Base-by-base conservation (phyloP, 2,797 vertebrate genomes). In the Apogon talboti region DNA sequence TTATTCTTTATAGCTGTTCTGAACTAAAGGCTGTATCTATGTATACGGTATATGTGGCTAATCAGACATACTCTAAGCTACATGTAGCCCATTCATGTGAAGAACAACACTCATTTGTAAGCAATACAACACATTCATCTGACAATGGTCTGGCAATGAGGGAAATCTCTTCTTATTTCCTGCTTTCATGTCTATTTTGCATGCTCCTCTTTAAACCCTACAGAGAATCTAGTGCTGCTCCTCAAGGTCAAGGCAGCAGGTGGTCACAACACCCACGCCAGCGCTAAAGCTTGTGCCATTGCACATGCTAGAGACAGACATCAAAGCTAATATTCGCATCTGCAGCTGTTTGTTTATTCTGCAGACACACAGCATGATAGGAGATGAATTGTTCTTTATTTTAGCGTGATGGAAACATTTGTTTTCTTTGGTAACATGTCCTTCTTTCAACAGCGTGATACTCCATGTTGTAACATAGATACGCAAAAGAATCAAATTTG, bases 241-340 rank as follows among this genome's bases (percentile, higher is more conserved):
- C 70, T 88, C 51, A 18, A 85, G 81, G 64, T 81, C 81, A 82
- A 87, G 65, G 74, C 87, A 82, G 87, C 90, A 88, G 87, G 89
- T 89, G 85, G 87, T 74, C 77, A 73, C 78, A 75, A 66, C 82
- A 52, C 77, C 85, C 83, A 89, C 71, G 40, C 75, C 78, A 54
- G 69, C 58, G 11, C 66, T 61, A 76, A 78, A 81, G 69, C 70
- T 40, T 60, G 60, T 63, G 52, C 66, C 60, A 33, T 16, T 3
- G 47, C 66, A 68, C 67, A 71, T 82, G 74, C 65, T 11, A 66
- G 67, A 83, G 69, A 76, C 55, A 13, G 37, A 64, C 79, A 86
- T 87, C 82, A 90, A 84, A 84, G 79, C 49, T 30, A 11, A 49
- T 19, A 41, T 66, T 61, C 81, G 55, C 60, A 79, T 74, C 70